Conservation (phyloP, 2,888 invertebrate species). For the Serrognathus titanus region DNA sequence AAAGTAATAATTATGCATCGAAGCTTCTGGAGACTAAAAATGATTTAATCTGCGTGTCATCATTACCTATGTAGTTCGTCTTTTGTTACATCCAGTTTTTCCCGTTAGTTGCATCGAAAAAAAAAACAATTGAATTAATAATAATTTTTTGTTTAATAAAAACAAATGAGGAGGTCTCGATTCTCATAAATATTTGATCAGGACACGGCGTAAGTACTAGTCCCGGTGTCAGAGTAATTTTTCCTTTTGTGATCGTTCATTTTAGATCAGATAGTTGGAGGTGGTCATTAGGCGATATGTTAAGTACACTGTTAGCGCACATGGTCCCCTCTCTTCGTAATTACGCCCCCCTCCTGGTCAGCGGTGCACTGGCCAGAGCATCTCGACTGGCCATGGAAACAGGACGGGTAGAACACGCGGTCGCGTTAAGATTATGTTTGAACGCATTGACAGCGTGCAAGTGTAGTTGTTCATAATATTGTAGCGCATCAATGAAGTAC, state of each 20-base stretch:
- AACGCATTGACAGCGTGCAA: slow-evolving; percentile 10
- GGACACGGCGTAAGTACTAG: too few species aligned
- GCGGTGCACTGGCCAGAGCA: slow-evolving; percentile 48
- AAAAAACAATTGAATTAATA: too few species aligned
- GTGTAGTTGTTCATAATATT: not conserved
- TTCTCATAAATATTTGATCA: too few species aligned
- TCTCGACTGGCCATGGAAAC: slow-evolving; percentile 48
- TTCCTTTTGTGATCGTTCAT: slow-evolving; percentile 9
- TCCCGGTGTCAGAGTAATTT: not conserved
- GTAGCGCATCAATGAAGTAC: too few species aligned
- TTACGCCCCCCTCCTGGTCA: slow-evolving; percentile 48
- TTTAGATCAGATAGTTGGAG: slow-evolving; percentile 20
- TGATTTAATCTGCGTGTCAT: too few species aligned
- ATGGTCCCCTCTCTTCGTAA: slow-evolving; percentile 42
- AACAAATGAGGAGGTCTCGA: too few species aligned
- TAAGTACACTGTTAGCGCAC: slow-evolving; percentile 47
- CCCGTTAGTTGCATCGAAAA: too few species aligned
- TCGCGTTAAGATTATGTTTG: slow-evolving; percentile 21
- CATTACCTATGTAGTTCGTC: too few species aligned
- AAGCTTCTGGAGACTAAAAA: too few species aligned
- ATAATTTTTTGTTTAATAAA: too few species aligned
- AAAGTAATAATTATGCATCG: too few species aligned
- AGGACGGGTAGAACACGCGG: slow-evolving; percentile 35
- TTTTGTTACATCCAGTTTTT: too few species aligned
- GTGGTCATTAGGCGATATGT: slow-evolving; percentile 44